Base-by-base conservation (phyloP, 2,113 vertebrate genomes). In the Struthio camelus region DNA sequence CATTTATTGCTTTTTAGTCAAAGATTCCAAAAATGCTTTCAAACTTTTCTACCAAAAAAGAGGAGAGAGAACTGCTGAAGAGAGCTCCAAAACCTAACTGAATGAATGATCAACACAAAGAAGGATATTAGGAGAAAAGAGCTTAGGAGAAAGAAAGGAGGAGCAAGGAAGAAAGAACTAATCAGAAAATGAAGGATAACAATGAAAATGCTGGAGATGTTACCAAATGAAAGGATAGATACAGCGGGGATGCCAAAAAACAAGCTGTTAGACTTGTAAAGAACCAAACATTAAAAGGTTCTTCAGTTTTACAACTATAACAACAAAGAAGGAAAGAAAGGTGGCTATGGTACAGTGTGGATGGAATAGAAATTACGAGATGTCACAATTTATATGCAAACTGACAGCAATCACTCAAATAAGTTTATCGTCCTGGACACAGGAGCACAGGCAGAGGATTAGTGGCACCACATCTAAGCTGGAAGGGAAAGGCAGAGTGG, bases 91-190 rank as follows among this genome's bases (percentile, higher is more conserved):
- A 38, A 51, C 50, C 64, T 1, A 2, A 5, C 56, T 10, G 71
- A n/a, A n/a, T 6, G 6, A 48, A n/a, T 8, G 56, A 14, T 13
- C 0, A 40, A 84, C 54, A 36, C 0, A 0, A 34, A 67, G 50
- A 23, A 44, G 61, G 53, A 8, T 15, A 24, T 17, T 8, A 6
- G 12, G 22, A 66, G 51, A 53, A 58, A 72, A 46, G 12, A 48
- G 18, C 46, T 17, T 9, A 7, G 12, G 22, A 66, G 51, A 53
- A 58, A 72, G 46, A 14, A 46, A 34, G 32, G 34, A 24, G 44
- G 38, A 32, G 50, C 58, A 58, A 3, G 11, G 51, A 42, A 75
- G 53, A 12, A 28, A 13, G 36, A 75, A 19, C 32, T 15, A 53
- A 14, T 32, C 53, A 42, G 36, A 15, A 46, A 44, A 19, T 62